phyloP scores from a whole-genome alignment of 2,113 vertebrate species.

The Oncorhynchus tshawytscha region DNA sequence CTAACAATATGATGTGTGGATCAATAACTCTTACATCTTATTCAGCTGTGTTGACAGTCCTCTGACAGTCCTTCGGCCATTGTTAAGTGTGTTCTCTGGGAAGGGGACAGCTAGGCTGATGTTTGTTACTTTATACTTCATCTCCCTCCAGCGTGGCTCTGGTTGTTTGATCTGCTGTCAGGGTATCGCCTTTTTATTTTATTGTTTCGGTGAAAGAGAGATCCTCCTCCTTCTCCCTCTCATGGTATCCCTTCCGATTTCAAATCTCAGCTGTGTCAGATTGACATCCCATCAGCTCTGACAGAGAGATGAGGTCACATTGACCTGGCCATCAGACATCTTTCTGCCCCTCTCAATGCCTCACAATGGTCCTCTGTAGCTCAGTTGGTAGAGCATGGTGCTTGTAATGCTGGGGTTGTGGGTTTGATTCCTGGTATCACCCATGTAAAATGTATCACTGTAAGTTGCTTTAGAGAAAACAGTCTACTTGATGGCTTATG shows the following conservation, averaged over 20 bases:
- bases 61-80: neutral
- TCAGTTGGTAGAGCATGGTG: too few relatives aligned
- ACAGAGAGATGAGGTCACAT: constrained; percentile 2
- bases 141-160: neutral
- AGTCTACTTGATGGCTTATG: too few relatives aligned
- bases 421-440: too few relatives aligned
- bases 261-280: neutral
- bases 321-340: neutral
- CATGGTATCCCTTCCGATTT: neutral
- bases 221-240: neutral
- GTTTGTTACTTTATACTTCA: constrained; percentile 14
- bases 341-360: neutral
- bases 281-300: neutral
- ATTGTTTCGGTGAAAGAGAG: neutral
- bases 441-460: too few relatives aligned
- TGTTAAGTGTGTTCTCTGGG: constrained; percentile 14
- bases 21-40: constrained; percentile 11
- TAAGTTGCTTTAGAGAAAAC: too few relatives aligned
- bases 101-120: constrained; percentile 19
- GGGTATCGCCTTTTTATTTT: constrained; percentile 10
- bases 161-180: constrained; percentile 23
- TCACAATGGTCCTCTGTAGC: neutral
- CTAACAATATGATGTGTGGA: neutral
- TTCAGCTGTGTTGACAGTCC: neutral
- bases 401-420: too few relatives aligned